Percentiles rank a stretch among this genome's conserved stretches.
Evolutionary conservation across 2,797 vertebrate species (phyloP).

Genomic region (Leptodactylus fallax): DNA sequence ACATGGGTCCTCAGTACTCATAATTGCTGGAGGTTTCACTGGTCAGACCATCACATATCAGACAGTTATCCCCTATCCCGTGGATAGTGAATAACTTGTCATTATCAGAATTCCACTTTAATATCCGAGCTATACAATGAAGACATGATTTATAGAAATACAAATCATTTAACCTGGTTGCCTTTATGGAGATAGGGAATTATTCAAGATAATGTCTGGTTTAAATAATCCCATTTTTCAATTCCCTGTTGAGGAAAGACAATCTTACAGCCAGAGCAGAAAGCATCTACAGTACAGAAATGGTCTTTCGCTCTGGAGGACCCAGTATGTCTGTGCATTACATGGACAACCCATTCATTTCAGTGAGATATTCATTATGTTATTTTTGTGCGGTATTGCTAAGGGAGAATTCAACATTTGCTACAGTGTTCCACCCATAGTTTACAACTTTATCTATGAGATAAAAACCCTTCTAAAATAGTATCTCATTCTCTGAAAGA

Average conservation of each 20-base stretch:
- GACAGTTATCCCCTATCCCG: too few relatives aligned
- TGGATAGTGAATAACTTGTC: too few relatives aligned
- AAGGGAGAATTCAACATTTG: neutral
- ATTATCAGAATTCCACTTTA: too few relatives aligned
- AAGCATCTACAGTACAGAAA: neutral
- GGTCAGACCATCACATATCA: too few relatives aligned
- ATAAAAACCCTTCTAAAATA: neutral
- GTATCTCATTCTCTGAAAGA: neutral
- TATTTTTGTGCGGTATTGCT: neutral
- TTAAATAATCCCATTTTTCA: neutral
- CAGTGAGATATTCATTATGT: neutral
- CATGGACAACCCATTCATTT: neutral
- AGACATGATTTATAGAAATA: neutral
- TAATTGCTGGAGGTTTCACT: too few relatives aligned
- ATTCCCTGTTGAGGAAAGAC: neutral
- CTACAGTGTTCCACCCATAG: neutral
- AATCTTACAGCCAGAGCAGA: neutral
- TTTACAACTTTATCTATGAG: neutral
- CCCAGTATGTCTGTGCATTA: neutral
- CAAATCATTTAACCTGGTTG: neutral
- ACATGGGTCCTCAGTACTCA: too few relatives aligned
- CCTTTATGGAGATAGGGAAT: neutral
- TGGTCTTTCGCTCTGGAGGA: neutral
- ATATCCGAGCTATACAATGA: neutral
- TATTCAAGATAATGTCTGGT: neutral